Conservation (phyloP, 2,113 vertebrate genomes). For the Callocephalon fimbriatum region DNA sequence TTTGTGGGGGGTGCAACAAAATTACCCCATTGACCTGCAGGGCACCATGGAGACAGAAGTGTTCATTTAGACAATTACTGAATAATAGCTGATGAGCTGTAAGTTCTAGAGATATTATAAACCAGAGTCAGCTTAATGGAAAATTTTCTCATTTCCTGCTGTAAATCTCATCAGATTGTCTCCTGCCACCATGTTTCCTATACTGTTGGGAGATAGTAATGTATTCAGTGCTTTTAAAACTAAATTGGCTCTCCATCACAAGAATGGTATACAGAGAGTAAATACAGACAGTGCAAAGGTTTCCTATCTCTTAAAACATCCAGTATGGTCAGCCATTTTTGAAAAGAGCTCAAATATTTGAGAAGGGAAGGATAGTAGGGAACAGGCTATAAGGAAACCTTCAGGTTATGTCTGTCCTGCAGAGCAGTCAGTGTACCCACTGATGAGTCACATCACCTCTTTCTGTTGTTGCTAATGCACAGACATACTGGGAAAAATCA, state of each 20-base stretch:
- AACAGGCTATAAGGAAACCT: background rate
- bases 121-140: background rate
- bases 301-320: background rate
- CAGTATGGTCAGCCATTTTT: background rate
- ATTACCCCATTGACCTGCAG: background rate
- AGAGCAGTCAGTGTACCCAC: fast-evolving
- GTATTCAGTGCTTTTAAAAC: background rate
- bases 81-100: background rate
- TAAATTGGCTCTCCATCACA: background rate
- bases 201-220: background rate
- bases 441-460: background rate
- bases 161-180: background rate
- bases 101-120: background rate
- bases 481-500: background rate
- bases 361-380: background rate
- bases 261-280: background rate
- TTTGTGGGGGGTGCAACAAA: too few species aligned
- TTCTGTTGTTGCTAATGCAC: fast-evolving
- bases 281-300: background rate
- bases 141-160: background rate
- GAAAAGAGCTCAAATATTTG: background rate
- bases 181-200: background rate
- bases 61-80: background rate
- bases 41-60: fast-evolving
- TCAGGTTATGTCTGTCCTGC: background rate